Base-by-base conservation (phyloP, 1,140 invertebrate species). In the Zaprionus camerounensis region DNA sequence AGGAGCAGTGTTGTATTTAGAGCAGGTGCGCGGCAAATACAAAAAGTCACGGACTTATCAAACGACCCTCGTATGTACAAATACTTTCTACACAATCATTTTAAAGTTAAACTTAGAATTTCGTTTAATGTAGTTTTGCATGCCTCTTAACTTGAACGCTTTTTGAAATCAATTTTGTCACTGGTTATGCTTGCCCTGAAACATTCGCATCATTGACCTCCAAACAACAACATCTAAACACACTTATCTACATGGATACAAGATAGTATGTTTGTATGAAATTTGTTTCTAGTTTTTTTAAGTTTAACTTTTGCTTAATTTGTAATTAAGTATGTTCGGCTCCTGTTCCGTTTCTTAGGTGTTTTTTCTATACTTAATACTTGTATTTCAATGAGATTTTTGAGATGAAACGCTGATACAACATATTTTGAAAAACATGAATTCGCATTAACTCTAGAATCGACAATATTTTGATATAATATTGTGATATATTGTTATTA, bases 381-480 rank as follows among this genome's bases (percentile, higher is more conserved):
- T 65, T 70, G 11, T 51, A 66, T 62, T 81, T 65, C 57, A 64
- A 41, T 53, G 31, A 57, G 41, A 46, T 65, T 64, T 64, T 73
- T 69, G 58, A 61, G 31, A 56, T n/a, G 44, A 59, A 71, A 41
- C 62, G 58, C 63, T 63, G 63, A 70, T 76, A 91, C 91, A 91
- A 92, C 91, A 92, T 88, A 84, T 91, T 87, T 92, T 92, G 91
- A 92, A 92, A 92, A 92, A 92, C 91, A 92, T 91, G 76, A 91
- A 80, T 76, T 80, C 71, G 80, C 80, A 74, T 71, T 65, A 69
- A 68, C 38, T 67, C 46, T 22, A 68, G 56, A 69, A 59, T 58
- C 20, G 65, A 55, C 61, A 69, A 75, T 78, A 65, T 65, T 71
- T 55, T 34, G 17, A 68, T 11, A 65, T 53, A 57, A 64, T 61